Evolutionary conservation across 2,113 vertebrate genomes (phyloP), one percentile per base, ranked within the genome.

Genomic region (Lates calcarifer): DNA sequence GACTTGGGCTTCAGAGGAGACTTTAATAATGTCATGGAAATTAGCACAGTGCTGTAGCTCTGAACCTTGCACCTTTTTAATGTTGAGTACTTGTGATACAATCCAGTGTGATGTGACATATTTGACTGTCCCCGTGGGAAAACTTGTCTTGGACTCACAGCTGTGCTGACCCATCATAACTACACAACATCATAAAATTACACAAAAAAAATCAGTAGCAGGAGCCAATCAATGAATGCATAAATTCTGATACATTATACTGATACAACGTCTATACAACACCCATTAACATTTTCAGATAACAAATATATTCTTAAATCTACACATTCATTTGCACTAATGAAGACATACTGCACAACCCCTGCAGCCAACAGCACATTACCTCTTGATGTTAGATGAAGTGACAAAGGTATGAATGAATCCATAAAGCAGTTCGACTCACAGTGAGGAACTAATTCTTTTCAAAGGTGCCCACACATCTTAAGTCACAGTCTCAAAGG

Each of bases 1-100:
- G 26, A 64, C 0, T 6, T 29, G 2, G 28, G 71, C 77, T 28
- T 55, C 66, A 51, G 58, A 74, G 43, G 37, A 72, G 56, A 74
- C 57, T 47, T 64, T 18, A 41, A 60, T 83, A 81, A 78, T 65
- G 61, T 77, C 6, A 57, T 33, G 60, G 77, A 85, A 80, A 87
- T 83, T 43, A 73, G 49, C 61, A 28, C 41, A 18, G 26, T 1
- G 31, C 53, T 35, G 61, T 3, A 13, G 17, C 68, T 82, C 29
- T 31, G 63, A 71, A 67, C 56, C 66, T 31, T 35, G 57, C 24
- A 49, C 57, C 64, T 66, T 57, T 63, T 81, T 70, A 37, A 63
- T 68, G 79, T 73, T 0, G 39, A 57, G 37, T 6, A 43, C 67
- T 47, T 35, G 65, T 17, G 28, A 73, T 51, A 17, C 1, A 22